These are phyloP conservation scores for Salvelinus fontinalis DNA, from an alignment of 2,113 vertebrate species.

Conservation along the genomic window DNA sequence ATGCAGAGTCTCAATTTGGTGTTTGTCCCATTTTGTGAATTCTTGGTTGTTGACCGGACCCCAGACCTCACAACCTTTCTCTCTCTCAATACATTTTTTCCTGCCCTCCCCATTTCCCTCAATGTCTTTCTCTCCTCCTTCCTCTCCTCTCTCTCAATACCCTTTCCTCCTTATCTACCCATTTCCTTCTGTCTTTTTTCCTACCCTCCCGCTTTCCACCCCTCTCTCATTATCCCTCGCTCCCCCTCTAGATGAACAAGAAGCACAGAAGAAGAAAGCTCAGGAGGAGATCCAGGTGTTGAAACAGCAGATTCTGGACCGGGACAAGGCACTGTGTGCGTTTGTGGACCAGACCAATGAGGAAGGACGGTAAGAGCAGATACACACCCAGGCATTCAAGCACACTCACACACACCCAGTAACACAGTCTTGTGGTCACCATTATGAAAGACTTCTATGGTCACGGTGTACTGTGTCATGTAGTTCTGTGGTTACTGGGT, in stretches of 20 bases:
- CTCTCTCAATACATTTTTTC: too few relatives aligned
- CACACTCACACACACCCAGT: neutral
- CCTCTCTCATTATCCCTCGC: too few relatives aligned
- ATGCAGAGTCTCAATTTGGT: too few relatives aligned
- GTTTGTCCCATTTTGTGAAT: too few relatives aligned
- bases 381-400: neutral
- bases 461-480: neutral
- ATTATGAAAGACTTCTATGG: neutral
- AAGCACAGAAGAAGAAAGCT: slow-evolving; percentile 29
- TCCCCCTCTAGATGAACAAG: slow-evolving; percentile 46
- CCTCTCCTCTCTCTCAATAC: too few relatives aligned
- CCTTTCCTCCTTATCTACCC: too few relatives aligned
- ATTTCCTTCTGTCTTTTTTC: too few relatives aligned
- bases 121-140: too few relatives aligned
- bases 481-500: neutral
- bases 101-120: too few relatives aligned
- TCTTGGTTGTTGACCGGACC: too few relatives aligned
- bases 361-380: slow-evolving; percentile 63
- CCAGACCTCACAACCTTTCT: too few relatives aligned
- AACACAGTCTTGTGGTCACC: neutral
- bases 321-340: slow-evolving; percentile 66
- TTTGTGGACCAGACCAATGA: slow-evolving; percentile 51
- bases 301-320: slow-evolving; percentile 61
- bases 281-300: slow-evolving; percentile 37
- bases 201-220: too few relatives aligned